A percentile compares a stretch with the other conserved stretches of the same genome.
Evolutionary conservation across 1,140 invertebrate species (phyloP).

Genomic region (Odontomachus brunneus): DNA sequence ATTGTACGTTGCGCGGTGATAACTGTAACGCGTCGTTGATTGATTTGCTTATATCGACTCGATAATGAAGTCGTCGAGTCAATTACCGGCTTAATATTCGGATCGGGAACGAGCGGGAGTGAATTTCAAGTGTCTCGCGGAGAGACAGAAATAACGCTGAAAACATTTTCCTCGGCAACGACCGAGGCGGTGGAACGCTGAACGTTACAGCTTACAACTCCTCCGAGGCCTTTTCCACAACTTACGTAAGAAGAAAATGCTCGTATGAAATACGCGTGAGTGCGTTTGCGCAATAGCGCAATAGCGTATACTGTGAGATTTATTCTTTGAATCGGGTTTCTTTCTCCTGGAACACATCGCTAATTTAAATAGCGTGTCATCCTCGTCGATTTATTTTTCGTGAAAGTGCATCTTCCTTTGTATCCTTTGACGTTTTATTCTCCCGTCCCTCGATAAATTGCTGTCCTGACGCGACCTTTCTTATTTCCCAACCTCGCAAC

Average conservation of each 20-base stretch:
- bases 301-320: conserved; percentile 30
- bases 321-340: conserved; percentile 31
- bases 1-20: conserved; percentile 8
- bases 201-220: conserved; percentile 27
- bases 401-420: conserved; percentile 53
- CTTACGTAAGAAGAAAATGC: conserved; percentile 66
- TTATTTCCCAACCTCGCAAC: conserved; percentile 76
- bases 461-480: conserved; percentile 70
- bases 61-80: conserved; percentile 7
- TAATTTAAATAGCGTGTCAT: too few species aligned
- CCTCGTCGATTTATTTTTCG: conserved; percentile 27
- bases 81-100: conserved; percentile 5
- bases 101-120: not conserved
- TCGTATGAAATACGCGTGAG: conserved; percentile 59
- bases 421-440: conserved; percentile 60
- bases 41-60: conserved; percentile 27
- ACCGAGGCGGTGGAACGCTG: not conserved
- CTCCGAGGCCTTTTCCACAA: conserved; percentile 48
- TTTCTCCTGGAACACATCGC: not conserved
- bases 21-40: conserved; percentile 22
- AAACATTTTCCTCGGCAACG: conserved; percentile 37
- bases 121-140: conserved; percentile 4
- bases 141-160: not conserved
- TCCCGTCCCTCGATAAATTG: conserved; percentile 63
- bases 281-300: conserved; percentile 49